Conservation (phyloP, 2,113 vertebrate genomes). For the Semnornis frantzii region DNA sequence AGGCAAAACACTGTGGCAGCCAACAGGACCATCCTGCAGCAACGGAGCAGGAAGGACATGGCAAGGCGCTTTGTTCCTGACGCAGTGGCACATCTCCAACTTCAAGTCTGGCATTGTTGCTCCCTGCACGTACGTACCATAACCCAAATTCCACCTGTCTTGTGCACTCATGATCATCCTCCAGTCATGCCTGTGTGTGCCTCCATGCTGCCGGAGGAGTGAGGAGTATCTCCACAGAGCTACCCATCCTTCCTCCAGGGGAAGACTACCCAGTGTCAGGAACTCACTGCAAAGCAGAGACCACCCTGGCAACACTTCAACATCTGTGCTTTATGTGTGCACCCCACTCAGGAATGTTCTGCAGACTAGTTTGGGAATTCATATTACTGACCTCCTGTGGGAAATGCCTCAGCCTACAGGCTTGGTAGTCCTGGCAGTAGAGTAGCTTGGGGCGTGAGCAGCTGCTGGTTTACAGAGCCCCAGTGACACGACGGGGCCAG, state of each 20-base stretch:
- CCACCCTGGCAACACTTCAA: neutral
- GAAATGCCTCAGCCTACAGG: neutral
- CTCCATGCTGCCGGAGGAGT: neutral
- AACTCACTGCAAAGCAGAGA: neutral
- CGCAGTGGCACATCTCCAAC: neutral
- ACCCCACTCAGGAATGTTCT: neutral
- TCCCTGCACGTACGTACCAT: neutral
- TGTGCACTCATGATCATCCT: fast-evolving
- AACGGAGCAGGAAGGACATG: neutral
- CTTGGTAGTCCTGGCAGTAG: neutral
- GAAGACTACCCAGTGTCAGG: neutral
- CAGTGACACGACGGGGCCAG: neutral
- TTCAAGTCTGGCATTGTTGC: neutral
- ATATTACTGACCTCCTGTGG: neutral
- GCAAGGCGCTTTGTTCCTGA: neutral
- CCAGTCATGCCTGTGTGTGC: neutral
- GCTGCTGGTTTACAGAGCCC: neutral
- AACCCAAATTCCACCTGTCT: neutral
- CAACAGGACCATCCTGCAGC: neutral
- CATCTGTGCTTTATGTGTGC: neutral
- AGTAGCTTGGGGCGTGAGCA: neutral
- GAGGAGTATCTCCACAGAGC: neutral
- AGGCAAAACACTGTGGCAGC: neutral
- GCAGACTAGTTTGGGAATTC: neutral
- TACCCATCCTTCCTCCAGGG: neutral